A percentile compares a stretch with the other conserved stretches of the same genome.
These are phyloP conservation scores for Clepsis dumicolana DNA, from an alignment of 2,888 invertebrate genomes.

Conservation along the genomic window DNA sequence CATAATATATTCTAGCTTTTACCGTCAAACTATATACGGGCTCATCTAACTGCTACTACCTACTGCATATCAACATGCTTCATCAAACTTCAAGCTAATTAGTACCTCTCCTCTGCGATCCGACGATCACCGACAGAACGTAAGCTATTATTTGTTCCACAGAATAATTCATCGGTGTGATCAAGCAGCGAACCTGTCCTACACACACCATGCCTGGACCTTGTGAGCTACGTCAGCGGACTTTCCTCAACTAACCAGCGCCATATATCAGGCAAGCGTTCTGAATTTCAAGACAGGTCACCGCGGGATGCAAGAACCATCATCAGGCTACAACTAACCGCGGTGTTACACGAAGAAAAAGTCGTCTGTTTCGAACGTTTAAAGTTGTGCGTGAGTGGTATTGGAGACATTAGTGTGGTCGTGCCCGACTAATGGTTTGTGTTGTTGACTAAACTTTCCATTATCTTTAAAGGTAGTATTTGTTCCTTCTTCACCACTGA, in stretches of 20 bases:
- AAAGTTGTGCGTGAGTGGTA: not conserved
- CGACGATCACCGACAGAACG: constrained; percentile 5
- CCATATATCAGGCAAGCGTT: constrained; percentile 1
- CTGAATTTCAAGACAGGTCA: not conserved
- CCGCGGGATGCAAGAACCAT: not conserved
- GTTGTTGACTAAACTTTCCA: not conserved
- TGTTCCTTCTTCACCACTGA: not conserved
- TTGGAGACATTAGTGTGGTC: not conserved
- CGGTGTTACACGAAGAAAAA: not conserved
- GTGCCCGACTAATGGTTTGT: not conserved
- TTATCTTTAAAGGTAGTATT: not conserved
- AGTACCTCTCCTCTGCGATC: constrained; percentile 3
- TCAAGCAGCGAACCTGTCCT: not conserved
- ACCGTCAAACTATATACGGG: not conserved
- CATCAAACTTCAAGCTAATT: constrained; percentile 10
- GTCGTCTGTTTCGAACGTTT: not conserved
- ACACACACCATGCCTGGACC: not conserved
- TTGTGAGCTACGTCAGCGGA: not conserved
- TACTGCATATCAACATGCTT: not conserved
- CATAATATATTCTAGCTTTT: not conserved
- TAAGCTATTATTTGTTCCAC: constrained; percentile 23
- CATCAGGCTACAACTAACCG: not conserved
- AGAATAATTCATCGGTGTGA: not conserved
- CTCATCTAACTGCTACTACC: not conserved
- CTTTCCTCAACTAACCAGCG: not conserved